These are phyloP conservation scores for Dendrocopos noguchii DNA, from an alignment of 2,113 vertebrate species.

Conservation along the genomic window DNA sequence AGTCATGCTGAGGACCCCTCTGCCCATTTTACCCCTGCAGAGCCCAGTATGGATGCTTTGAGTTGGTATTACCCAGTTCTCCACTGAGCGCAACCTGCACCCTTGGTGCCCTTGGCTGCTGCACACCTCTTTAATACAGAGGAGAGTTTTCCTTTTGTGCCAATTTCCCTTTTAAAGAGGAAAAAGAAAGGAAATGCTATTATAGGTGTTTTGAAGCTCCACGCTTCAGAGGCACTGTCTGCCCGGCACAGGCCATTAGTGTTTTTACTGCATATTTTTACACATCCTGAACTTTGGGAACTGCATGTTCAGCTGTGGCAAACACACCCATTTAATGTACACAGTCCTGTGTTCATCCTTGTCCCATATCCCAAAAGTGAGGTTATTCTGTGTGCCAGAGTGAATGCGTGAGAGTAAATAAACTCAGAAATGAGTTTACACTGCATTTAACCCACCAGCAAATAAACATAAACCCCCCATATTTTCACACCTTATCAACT, in stretches of 20 bases:
- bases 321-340: slow-evolving; percentile 25
- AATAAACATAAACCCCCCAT: not conserved
- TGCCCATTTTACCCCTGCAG: not conserved
- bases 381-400: not conserved
- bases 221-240: slow-evolving; percentile 16
- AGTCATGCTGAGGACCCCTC: not conserved
- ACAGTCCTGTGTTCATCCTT: slow-evolving; percentile 23
- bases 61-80: not conserved
- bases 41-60: not conserved
- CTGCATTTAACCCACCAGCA: slow-evolving; percentile 25
- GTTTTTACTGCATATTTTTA: slow-evolving; percentile 28
- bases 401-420: not conserved
- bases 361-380: slow-evolving; percentile 37
- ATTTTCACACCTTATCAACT: slow-evolving; percentile 53
- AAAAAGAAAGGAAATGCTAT: slow-evolving; percentile 10
- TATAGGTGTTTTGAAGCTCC: not conserved
- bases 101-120: not conserved
- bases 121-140: not conserved
- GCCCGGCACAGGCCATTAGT: not conserved
- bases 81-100: fast-evolving
- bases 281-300: not conserved
- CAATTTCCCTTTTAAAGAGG: not conserved
- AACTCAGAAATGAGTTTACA: slow-evolving; percentile 23
- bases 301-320: slow-evolving; percentile 3
- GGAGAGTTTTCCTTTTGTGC: not conserved